Conservation (phyloP, 2,888 invertebrate genomes). For the Iselma pallidipennis region DNA sequence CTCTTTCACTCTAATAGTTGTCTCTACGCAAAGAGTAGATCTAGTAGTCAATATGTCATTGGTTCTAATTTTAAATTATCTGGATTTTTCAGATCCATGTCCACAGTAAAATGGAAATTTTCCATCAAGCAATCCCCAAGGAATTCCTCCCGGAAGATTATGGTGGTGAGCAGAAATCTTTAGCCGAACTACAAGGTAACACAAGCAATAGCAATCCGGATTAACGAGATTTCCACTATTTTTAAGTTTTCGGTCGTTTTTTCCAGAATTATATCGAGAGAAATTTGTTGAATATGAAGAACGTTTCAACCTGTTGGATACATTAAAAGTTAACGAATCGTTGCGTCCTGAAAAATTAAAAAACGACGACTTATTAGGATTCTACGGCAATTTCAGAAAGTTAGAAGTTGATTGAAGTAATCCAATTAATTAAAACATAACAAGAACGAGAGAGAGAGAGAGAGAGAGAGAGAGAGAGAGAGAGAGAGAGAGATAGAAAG, state of each 20-base stretch:
- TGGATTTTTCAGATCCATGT: slow-evolving; percentile 22
- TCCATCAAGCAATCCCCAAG: slow-evolving; percentile 24
- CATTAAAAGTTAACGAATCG: slow-evolving; percentile 33
- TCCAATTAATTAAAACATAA: background rate
- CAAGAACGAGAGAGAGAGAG: too few relatives aligned
- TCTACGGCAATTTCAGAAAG: slow-evolving; percentile 42
- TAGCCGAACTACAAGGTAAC: slow-evolving; percentile 62
- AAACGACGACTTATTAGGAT: slow-evolving; percentile 40
- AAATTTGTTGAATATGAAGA: slow-evolving; percentile 31
- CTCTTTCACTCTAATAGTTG: too few relatives aligned
- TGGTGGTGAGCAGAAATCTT: slow-evolving; percentile 46
- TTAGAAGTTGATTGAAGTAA: slow-evolving; percentile 35
- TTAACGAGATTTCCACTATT: too few relatives aligned
- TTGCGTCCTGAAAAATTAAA: slow-evolving; percentile 30
- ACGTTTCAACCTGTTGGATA: slow-evolving; percentile 31
- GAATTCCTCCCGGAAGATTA: slow-evolving; percentile 31
- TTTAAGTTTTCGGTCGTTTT: background rate
- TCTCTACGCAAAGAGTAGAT: too few relatives aligned
- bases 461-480: too few relatives aligned
- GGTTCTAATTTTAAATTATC: too few relatives aligned
- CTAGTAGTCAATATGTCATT: too few relatives aligned
- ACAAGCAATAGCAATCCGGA: too few relatives aligned
- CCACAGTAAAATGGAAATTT: slow-evolving; percentile 22
- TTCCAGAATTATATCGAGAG: slow-evolving; percentile 33
- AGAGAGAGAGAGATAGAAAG: background rate